Conservation (phyloP, 2,797 vertebrate species). For the Myiotriccus ornatus region DNA sequence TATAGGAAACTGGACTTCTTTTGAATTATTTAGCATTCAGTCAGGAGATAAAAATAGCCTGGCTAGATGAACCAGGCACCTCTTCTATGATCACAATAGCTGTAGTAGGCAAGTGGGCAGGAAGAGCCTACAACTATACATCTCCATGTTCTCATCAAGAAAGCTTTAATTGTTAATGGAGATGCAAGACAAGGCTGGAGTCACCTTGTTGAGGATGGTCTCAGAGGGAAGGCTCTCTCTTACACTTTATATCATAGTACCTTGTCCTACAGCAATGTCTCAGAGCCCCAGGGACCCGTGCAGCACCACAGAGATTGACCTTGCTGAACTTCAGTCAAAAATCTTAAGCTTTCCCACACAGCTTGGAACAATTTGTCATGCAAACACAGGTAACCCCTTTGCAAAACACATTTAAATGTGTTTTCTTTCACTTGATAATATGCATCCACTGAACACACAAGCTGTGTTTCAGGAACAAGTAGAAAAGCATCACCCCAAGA, state of each 20-base stretch:
- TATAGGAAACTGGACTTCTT: background rate
- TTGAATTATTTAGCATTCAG: background rate
- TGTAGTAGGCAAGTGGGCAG: background rate
- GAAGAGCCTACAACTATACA: background rate
- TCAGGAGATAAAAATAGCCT: background rate
- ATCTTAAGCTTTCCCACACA: background rate
- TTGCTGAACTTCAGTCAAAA: background rate
- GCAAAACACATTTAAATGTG: background rate
- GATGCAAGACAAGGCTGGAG: background rate
- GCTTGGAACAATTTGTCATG: background rate
- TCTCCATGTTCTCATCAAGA: background rate
- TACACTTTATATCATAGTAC: background rate
- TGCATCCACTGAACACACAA: background rate
- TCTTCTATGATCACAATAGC: background rate
- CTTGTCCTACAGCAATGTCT: fast-evolving
- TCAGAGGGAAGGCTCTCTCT: background rate
- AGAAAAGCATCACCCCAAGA: background rate
- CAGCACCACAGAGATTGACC: background rate
- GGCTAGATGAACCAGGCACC: background rate
- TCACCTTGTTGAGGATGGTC: background rate
- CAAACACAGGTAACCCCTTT: background rate
- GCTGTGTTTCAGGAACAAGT: background rate
- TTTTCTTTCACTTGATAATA: background rate
- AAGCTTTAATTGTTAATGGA: background rate
- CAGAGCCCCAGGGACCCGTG: background rate